Evolutionary conservation across 2,113 vertebrate genomes (phyloP).

Genomic region (Neolamprologus kungweensis): DNA sequence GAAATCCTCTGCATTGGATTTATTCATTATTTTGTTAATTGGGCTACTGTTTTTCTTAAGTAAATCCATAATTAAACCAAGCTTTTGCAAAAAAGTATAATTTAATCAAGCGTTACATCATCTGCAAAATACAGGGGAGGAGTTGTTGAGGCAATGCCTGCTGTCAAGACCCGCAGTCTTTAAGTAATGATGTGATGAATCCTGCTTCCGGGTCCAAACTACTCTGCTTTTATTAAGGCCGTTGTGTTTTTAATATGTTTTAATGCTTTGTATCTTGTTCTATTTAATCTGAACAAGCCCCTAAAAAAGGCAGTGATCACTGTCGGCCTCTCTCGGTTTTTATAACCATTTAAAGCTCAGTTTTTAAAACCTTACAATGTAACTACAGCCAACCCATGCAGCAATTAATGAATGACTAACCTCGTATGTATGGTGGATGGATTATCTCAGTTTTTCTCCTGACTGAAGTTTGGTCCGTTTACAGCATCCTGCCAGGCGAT

Average conservation of each 20-base stretch:
- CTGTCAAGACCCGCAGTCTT: background rate
- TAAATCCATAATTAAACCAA: slow-evolving; percentile 9
- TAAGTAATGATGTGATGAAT: background rate
- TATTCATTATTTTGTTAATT: background rate
- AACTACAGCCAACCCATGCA: background rate
- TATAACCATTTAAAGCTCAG: background rate
- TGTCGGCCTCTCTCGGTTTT: background rate
- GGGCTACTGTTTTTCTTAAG: background rate
- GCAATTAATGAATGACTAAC: background rate
- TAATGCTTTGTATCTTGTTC: background rate
- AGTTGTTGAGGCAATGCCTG: background rate
- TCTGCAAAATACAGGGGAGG: background rate
- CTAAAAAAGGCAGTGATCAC: background rate
- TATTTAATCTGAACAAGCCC: background rate
- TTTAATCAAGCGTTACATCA: background rate
- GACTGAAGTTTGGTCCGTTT: background rate
- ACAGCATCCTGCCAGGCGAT: background rate
- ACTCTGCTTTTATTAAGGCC: background rate
- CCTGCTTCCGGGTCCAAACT: background rate
- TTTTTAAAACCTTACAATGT: background rate
- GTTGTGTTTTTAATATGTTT: background rate
- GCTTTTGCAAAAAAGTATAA: background rate
- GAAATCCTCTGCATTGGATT: background rate
- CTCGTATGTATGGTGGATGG: background rate
- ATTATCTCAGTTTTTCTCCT: background rate